phyloP scores from a whole-genome alignment of 2,888 invertebrate genomes.

The Chymomyza caudatula region DNA sequence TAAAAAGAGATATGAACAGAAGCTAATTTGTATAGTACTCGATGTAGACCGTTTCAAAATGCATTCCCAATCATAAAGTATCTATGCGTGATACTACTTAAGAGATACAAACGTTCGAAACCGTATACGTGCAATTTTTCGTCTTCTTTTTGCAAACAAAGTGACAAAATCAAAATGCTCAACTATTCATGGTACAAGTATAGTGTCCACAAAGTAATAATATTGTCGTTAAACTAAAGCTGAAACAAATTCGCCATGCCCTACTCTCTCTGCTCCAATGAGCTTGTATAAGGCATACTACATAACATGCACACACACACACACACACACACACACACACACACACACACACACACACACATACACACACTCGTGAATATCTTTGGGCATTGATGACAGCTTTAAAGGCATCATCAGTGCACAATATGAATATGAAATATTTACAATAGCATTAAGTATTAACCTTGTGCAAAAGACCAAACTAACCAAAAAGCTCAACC shows the following conservation, averaged over 20 bases:
- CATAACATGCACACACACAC: background rate
- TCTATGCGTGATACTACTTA: too few relatives aligned
- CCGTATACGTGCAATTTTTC: background rate
- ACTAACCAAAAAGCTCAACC: background rate
- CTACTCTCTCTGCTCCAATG: background rate
- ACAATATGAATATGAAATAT: slow-evolving; percentile 27
- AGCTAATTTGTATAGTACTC: too few relatives aligned
- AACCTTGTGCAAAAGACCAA: slow-evolving; percentile 64
- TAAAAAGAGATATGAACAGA: too few relatives aligned
- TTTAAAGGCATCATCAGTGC: slow-evolving; percentile 28
- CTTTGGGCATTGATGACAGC: slow-evolving; percentile 47
- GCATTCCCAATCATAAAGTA: too few relatives aligned
- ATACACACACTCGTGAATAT: background rate
- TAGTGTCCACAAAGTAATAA: background rate
- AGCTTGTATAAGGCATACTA: background rate
- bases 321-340: background rate
- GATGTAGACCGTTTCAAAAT: too few relatives aligned
- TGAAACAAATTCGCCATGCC: background rate
- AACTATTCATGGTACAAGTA: background rate
- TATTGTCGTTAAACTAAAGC: background rate
- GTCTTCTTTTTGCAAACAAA: background rate
- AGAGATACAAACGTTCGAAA: too few relatives aligned
- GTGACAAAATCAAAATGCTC: background rate
- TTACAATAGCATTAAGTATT: slow-evolving; percentile 52
- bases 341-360: background rate